Conservation (phyloP, 2,888 invertebrate genomes). For the Nephrocerus scutellatus region DNA sequence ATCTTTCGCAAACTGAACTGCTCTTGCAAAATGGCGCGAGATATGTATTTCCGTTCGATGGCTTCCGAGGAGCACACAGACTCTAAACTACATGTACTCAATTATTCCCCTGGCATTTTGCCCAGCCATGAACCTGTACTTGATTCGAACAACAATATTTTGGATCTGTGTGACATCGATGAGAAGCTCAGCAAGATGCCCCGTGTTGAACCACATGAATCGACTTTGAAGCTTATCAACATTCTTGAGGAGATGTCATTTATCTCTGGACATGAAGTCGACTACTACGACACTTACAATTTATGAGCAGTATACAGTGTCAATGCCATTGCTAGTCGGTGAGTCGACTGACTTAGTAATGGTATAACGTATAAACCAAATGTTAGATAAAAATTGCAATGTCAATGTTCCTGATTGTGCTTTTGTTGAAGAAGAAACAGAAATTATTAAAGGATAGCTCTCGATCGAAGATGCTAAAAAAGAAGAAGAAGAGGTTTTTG, state of each 20-base stretch:
- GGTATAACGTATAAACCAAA: no score
- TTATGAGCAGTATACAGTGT: conserved; percentile 39
- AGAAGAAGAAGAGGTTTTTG: no score
- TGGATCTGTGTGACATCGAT: conserved; percentile 25
- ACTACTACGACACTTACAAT: conserved; percentile 39
- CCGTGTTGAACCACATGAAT: conserved; percentile 30
- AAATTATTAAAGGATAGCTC: no score
- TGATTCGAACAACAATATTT: conserved; percentile 36
- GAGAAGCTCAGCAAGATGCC: conserved; percentile 22
- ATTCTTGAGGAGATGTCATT: conserved; percentile 39
- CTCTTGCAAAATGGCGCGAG: conserved; percentile 39
- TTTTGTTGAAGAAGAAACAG: no score
- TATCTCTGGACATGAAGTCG: conserved; percentile 42
- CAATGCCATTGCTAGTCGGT: no score
- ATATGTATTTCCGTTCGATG: conserved; percentile 44
- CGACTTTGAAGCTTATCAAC: conserved; percentile 37
- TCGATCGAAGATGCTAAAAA: no score
- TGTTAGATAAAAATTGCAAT: no score
- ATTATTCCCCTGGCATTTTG: conserved; percentile 37
- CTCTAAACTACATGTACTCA: conserved; percentile 32
- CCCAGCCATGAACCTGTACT: conserved; percentile 28
- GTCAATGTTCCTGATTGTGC: no score
- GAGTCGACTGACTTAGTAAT: no score
- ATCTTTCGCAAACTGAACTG: conserved; percentile 33
- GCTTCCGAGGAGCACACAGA: conserved; percentile 30